Base-by-base conservation (phyloP, 2,888 invertebrate species). In the Andricus quercusramuli region DNA sequence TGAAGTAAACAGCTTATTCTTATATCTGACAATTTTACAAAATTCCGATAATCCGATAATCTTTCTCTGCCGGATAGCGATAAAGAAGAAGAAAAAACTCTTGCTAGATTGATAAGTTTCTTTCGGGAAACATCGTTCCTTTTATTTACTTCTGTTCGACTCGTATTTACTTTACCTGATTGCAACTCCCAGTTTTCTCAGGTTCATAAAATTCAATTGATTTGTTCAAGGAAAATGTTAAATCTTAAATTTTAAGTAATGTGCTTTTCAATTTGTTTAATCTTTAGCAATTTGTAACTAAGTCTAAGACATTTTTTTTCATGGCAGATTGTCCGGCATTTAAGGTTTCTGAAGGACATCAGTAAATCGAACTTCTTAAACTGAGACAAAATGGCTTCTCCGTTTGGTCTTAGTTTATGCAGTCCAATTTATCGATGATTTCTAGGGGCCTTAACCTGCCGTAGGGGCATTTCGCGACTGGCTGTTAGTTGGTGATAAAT, bases 41-140 rank as follows among this genome's bases (percentile, higher is more conserved):
- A 3, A 56, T 56, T 70, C 25, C 29, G 17, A 70, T 70, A 70
- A 70, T 56, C 32, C n/a, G 56, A 56, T 47, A 74, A 68, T 25
- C 17, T 6, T 74, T 37, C 32, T 47, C 13, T 56, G 11, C 25
- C 32, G 32, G 29, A 51, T 56, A 32, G 62, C 5, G 25, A 25
- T 29, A 56, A 56, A 56, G 32, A 74, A 74, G 11, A 70, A 32
- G 22, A 15, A 32, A 32, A 68, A 37, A 56, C 9, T 74, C 13
- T 37, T 37, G 5, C 25, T 32, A 32, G 32, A 74, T 56, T 51
- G 74, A 74, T 74, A 74, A 74, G 32, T 37, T 29, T 29, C 20
- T 70, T 70, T 51, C 70, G 32, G n/a, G 32, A 41, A 79, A 70
- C n/a, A 44, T 13, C 9, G 56, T 74, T 56, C 37, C 74, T 74